Conservation (phyloP, 2,113 vertebrate species). For the Hyaena hyaena region DNA sequence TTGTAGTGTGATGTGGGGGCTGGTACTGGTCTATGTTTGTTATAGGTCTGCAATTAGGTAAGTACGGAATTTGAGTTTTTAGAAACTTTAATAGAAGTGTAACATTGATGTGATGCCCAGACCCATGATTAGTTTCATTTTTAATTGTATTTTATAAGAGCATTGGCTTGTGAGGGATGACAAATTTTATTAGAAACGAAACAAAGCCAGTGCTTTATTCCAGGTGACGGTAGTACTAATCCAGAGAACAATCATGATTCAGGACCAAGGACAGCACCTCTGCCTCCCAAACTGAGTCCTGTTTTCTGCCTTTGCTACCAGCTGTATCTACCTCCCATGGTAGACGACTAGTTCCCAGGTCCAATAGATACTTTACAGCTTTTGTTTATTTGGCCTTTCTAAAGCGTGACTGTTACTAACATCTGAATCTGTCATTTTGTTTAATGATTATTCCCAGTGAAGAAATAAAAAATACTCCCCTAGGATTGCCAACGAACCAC, state of each 20-base stretch:
- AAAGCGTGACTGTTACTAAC: not conserved
- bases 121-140: not conserved
- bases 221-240: not conserved
- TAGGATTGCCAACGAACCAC: not conserved
- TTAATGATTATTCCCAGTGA: constrained; percentile 19
- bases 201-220: not conserved
- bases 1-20: not conserved
- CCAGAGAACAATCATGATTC: not conserved
- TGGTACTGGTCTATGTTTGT: not conserved
- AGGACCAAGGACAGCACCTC: constrained; percentile 49
- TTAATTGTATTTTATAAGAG: not conserved
- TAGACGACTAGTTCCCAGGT: not conserved
- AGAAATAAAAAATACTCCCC: not conserved
- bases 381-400: not conserved
- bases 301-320: not conserved
- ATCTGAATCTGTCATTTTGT: not conserved
- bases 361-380: not conserved
- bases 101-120: not conserved
- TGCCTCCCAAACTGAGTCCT: not conserved
- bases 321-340: not conserved
- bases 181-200: not conserved
- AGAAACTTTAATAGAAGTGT: constrained; percentile 21
- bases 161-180: not conserved
- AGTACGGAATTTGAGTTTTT: not conserved
- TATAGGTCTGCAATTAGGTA: not conserved